Evolutionary conservation across 1,140 invertebrate genomes (phyloP).

Genomic region (Watersipora subatra): DNA sequence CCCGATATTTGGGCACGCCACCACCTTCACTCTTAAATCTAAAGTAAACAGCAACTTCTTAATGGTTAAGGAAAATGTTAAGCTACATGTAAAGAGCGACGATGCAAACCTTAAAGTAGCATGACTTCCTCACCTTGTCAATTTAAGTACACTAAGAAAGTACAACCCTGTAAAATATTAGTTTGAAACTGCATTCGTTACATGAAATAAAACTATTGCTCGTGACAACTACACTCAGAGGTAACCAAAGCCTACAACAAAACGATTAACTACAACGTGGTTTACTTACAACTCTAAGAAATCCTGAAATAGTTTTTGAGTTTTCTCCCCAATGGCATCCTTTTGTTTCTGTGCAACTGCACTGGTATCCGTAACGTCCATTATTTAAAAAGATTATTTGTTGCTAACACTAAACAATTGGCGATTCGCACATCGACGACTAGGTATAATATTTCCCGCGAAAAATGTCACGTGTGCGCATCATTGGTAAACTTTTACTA

Average conservation of each 20-base stretch:
- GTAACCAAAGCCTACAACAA: too few species aligned
- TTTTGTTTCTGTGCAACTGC: constrained; percentile 29
- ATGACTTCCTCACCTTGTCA: background rate
- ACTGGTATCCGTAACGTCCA: background rate
- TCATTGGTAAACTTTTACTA: background rate
- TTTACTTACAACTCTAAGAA: constrained; percentile 88
- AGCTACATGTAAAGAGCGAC: background rate
- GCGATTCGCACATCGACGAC: too few species aligned
- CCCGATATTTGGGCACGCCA: constrained; percentile 72
- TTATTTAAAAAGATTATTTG: background rate
- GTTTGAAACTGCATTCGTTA: background rate
- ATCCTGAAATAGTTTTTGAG: constrained; percentile 88
- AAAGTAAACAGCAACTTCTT: background rate
- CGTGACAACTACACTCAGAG: too few species aligned
- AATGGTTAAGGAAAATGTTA: background rate
- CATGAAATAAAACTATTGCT: background rate
- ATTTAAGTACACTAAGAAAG: background rate
- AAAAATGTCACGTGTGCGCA: background rate
- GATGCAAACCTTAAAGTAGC: background rate
- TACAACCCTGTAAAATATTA: background rate
- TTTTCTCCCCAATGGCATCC: constrained; percentile 77
- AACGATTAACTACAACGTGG: too few species aligned
- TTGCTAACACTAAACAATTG: background rate
- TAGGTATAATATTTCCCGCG: background rate
- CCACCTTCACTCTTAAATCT: constrained; percentile 32